Evolutionary conservation across 2,888 invertebrate species (phyloP).

Genomic region (Heliconius ismenius): DNA sequence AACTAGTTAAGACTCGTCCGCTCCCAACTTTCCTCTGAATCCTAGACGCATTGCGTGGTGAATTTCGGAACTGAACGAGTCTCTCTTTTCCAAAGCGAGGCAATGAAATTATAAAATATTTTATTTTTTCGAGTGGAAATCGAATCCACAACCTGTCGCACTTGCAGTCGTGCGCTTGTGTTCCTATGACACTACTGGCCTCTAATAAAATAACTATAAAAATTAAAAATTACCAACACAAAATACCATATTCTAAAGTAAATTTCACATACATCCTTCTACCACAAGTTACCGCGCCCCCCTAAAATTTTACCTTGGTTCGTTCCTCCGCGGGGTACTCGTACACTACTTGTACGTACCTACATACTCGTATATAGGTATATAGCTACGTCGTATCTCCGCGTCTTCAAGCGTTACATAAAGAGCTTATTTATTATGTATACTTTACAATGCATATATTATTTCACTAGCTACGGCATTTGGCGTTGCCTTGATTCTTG

Average conservation of each 20-base stretch:
- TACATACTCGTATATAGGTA: not conserved
- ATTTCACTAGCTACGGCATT: conserved; percentile 12
- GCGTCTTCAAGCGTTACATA: conserved; percentile 42
- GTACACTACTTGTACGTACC: conserved; percentile 55
- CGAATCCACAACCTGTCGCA: too few species aligned
- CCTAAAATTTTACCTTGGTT: conserved; percentile 72
- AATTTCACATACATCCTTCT: conserved; percentile 49
- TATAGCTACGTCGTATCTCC: conserved; percentile 46
- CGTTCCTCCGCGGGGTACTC: conserved; percentile 53
- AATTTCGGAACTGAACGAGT: too few species aligned
- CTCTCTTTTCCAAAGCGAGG: too few species aligned
- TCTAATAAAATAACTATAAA: not conserved
- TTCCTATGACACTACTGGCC: too few species aligned
- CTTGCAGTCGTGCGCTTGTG: too few species aligned
- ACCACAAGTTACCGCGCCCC: conserved; percentile 51
- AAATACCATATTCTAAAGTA: not conserved
- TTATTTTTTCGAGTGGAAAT: too few species aligned
- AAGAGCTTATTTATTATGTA: conserved; percentile 40
- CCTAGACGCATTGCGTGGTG: too few species aligned
- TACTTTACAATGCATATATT: conserved; percentile 16
- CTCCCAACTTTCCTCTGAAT: too few species aligned
- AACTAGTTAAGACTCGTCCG: too few species aligned
- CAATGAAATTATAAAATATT: too few species aligned
- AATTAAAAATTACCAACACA: not conserved
- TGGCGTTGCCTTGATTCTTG: not conserved